These are phyloP conservation scores for Manacus vitellinus DNA, from an alignment of 2,113 vertebrate genomes.

Conservation along the genomic window DNA sequence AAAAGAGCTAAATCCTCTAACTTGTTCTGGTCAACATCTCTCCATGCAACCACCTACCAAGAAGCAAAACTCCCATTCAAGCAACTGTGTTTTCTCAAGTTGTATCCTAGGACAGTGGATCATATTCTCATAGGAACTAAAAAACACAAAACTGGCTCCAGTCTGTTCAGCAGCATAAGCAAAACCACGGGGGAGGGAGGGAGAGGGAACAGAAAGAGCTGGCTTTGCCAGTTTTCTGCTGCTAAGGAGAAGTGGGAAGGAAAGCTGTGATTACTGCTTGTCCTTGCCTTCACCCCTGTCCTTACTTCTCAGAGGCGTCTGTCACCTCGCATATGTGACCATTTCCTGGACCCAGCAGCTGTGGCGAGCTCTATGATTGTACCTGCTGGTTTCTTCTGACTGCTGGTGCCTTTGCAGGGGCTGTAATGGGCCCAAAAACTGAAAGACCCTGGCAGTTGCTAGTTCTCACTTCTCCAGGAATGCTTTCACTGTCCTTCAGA, in stretches of 20 bases:
- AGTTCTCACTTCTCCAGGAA: background rate
- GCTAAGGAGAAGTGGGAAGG: conserved; percentile 15
- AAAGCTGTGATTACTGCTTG: background rate
- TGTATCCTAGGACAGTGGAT: background rate
- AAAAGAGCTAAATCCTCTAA: background rate
- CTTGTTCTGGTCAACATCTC: background rate
- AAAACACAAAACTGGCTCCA: background rate
- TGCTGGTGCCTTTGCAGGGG: background rate
- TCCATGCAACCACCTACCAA: background rate
- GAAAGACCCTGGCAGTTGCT: background rate
- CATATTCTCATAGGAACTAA: background rate
- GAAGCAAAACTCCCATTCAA: background rate
- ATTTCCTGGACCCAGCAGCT: background rate
- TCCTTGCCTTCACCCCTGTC: conserved; percentile 30
- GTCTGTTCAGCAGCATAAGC: conserved; percentile 25
- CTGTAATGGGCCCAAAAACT: background rate
- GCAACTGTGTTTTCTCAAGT: background rate
- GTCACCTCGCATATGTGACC: background rate
- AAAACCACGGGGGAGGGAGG: background rate
- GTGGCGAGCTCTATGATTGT: background rate
- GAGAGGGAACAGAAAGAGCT: background rate
- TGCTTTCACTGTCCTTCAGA: background rate
- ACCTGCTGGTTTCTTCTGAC: background rate
- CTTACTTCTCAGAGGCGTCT: background rate
- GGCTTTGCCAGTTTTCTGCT: conserved; percentile 38